Evolutionary conservation across 2,888 invertebrate genomes (phyloP).

Genomic region (Galeopsomyia nigrocyanea): DNA sequence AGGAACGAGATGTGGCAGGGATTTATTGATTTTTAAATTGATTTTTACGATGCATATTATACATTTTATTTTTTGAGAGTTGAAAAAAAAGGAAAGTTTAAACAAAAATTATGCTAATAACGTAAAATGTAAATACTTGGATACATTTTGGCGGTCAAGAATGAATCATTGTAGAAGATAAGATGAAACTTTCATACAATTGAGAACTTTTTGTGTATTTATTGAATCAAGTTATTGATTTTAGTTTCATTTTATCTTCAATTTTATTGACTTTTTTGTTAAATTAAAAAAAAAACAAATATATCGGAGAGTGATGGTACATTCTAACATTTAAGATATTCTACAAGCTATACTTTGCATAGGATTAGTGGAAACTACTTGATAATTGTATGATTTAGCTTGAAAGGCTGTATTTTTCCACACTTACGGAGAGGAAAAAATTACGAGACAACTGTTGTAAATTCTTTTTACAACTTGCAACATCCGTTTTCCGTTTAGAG

Average conservation of each 20-base stretch:
- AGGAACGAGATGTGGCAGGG: slow-evolving; percentile 10
- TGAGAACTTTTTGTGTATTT: slow-evolving; percentile 10
- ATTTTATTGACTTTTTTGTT: slow-evolving; percentile 18
- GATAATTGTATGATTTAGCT: slow-evolving; percentile 72
- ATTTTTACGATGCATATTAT: slow-evolving; percentile 13
- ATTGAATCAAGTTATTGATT: slow-evolving; percentile 10
- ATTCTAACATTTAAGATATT: slow-evolving; percentile 49
- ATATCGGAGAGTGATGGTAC: neutral
- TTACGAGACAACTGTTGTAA: slow-evolving; percentile 1
- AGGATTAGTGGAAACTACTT: slow-evolving; percentile 91
- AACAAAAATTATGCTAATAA: slow-evolving; percentile 16
- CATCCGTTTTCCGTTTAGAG: slow-evolving; percentile 25
- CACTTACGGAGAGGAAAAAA: slow-evolving; percentile 10
- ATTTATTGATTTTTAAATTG: slow-evolving; percentile 9
- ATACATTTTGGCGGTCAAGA: slow-evolving; percentile 23
- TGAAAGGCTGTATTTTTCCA: slow-evolving; percentile 55
- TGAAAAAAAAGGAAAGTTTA: slow-evolving; percentile 21
- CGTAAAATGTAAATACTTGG: slow-evolving; percentile 34
- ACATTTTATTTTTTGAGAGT: slow-evolving; percentile 27
- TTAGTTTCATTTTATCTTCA: slow-evolving; percentile 12
- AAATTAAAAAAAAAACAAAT: slow-evolving; percentile 3
- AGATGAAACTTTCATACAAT: slow-evolving; percentile 25
- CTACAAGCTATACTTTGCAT: slow-evolving; percentile 94
- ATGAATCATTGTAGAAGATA: slow-evolving; percentile 20
- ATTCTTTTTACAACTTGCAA: slow-evolving; percentile 15